Conservation (phyloP, 2,113 vertebrate genomes). For the Lanius collurio region DNA sequence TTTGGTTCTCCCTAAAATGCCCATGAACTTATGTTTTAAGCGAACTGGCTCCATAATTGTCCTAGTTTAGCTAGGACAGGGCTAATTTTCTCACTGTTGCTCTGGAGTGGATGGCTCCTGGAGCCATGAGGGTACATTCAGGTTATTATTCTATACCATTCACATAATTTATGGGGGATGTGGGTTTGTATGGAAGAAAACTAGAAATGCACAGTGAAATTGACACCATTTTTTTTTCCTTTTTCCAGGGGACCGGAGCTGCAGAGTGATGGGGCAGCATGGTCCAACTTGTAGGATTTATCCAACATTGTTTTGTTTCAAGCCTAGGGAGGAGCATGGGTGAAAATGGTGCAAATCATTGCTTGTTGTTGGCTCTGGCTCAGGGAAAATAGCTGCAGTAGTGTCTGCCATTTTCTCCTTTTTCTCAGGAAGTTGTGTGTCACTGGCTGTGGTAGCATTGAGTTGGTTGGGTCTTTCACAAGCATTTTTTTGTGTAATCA, state of each 20-base stretch:
- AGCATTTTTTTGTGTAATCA: neutral
- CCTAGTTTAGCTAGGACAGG: neutral
- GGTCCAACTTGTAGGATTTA: neutral
- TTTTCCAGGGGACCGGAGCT: neutral
- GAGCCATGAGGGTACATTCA: neutral
- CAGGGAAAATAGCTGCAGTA: neutral
- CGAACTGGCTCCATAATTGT: neutral
- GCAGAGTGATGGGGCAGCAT: neutral
- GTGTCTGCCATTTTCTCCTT: neutral
- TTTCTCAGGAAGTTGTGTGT: neutral
- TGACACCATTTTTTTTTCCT: neutral
- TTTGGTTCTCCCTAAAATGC: neutral
- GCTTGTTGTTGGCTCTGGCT: neutral
- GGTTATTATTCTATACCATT: neutral
- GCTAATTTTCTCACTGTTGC: neutral
- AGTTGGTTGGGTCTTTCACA: rapidly evolving
- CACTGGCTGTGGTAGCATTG: neutral
- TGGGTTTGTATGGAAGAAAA: neutral
- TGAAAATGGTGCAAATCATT: rapidly evolving
- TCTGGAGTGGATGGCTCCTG: neutral
- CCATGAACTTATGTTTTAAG: neutral
- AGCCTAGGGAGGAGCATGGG: neutral
- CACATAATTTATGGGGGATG: neutral
- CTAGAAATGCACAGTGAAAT: neutral
- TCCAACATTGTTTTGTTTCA: neutral